These are phyloP conservation scores for Notechis scutatus DNA, from an alignment of 2,113 vertebrate species.

Conservation along the genomic window DNA sequence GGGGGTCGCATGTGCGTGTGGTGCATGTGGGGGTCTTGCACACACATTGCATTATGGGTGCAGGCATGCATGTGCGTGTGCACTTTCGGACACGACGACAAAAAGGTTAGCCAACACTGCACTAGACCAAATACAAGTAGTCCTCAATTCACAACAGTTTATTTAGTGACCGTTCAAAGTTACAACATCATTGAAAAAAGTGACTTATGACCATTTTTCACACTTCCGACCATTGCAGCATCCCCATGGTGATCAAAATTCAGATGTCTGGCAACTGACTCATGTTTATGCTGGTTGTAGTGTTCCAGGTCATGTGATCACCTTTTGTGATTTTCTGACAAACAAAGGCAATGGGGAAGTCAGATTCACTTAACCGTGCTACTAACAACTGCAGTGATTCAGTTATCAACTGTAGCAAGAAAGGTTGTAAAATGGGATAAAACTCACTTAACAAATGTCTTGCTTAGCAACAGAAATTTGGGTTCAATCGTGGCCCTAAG, in stretches of 20 bases:
- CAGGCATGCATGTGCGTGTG: too few species aligned
- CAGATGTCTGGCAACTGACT: neutral
- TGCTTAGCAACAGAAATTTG: neutral
- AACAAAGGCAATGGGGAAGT: neutral
- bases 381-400: neutral
- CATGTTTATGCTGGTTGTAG: neutral
- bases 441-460: neutral
- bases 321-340: neutral
- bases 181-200: neutral
- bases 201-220: neutral
- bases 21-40: too few species aligned
- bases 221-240: neutral
- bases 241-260: neutral
- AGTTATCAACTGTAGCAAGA: neutral
- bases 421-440: neutral
- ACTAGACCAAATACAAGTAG: neutral
- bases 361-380: neutral
- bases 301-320: neutral
- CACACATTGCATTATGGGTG: too few species aligned
- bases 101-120: too few species aligned
- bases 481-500: neutral
- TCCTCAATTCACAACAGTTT: neutral
- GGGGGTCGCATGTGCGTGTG: too few species aligned
- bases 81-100: too few species aligned
- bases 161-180: neutral